Evolutionary conservation across 2,888 invertebrate species (phyloP).

Genomic region (Synanthedon andrenaeformis): DNA sequence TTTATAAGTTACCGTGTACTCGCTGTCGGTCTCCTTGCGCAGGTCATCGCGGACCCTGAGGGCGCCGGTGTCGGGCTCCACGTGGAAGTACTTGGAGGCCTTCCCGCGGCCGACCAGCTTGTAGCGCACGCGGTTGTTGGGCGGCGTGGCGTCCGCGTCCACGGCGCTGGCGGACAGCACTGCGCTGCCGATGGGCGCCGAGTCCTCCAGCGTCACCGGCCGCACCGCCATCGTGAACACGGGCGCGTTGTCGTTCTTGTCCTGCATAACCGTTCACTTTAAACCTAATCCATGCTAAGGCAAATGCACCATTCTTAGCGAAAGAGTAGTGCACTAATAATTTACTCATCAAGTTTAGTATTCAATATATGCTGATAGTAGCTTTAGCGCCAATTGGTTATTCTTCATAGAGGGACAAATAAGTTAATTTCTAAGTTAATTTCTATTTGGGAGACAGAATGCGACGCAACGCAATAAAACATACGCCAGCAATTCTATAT

Average conservation of each 20-base stretch:
- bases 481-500: no score
- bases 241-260: conserved; percentile 89
- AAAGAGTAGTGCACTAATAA: no score
- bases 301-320: not conserved
- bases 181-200: conserved; percentile 83
- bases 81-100: conserved; percentile 86
- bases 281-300: not conserved
- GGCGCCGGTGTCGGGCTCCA: conserved; percentile 86
- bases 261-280: conserved; percentile 55
- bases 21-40: conserved; percentile 86
- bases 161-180: conserved; percentile 83
- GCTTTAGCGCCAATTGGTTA: no score
- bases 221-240: conserved; percentile 86
- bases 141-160: conserved; percentile 87
- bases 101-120: conserved; percentile 86
- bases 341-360: no score
- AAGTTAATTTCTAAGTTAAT: no score
- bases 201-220: conserved; percentile 86
- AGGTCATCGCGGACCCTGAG: conserved; percentile 86
- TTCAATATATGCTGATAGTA: no score
- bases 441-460: no score
- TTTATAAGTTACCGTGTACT: conserved; percentile 78
- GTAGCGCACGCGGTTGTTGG: conserved; percentile 84
- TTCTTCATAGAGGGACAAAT: no score
- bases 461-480: no score